Conservation (phyloP, 2,888 invertebrate genomes). For the Lasioglossum figueresi region DNA sequence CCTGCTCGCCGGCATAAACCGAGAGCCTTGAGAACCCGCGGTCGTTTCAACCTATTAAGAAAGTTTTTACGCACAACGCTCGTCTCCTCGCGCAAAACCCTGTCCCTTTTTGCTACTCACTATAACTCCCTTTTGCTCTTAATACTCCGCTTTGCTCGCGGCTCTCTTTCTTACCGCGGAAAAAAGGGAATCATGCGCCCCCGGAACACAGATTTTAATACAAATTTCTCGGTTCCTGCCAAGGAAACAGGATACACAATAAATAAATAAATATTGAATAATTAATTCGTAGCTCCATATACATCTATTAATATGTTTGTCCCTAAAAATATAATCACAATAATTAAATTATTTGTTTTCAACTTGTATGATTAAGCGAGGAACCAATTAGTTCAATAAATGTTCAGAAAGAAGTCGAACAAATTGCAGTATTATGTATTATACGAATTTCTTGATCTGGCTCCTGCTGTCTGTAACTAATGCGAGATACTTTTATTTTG, state of each 20-base stretch:
- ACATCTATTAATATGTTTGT: no score
- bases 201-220: neutral
- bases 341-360: no score
- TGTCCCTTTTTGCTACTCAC: neutral
- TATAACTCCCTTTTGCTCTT: neutral
- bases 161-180: neutral
- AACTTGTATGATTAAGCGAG: no score
- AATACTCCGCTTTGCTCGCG: neutral
- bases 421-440: neutral
- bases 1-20: conserved; percentile 41
- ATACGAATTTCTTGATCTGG: neutral
- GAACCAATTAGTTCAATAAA: neutral
- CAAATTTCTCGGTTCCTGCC: neutral
- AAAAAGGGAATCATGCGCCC: neutral
- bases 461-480: no score
- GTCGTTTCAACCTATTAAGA: conserved; percentile 46
- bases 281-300: neutral
- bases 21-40: conserved; percentile 40
- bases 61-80: conserved; percentile 42
- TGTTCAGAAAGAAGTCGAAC: neutral
- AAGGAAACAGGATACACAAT: neutral
- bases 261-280: neutral
- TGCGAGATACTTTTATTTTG: no score
- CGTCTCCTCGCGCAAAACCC: neutral
- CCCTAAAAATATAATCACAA: no score